Conservation (phyloP, 2,888 invertebrate species). For the Drosophila infuscata region DNA sequence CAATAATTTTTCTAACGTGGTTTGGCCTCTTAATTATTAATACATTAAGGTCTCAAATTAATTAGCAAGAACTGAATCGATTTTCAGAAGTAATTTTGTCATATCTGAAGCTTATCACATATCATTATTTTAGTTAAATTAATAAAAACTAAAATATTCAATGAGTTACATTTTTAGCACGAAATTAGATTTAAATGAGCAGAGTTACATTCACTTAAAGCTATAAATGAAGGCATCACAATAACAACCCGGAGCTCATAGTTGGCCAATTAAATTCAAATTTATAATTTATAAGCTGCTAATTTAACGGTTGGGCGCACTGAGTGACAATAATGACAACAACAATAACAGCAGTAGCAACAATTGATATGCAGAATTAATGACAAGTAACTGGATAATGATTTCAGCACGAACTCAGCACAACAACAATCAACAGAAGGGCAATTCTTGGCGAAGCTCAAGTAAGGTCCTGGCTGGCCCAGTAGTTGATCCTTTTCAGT, state of each 20-base stretch:
- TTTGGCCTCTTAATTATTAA: background rate
- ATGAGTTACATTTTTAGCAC: background rate
- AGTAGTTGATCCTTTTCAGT: constrained; percentile 21
- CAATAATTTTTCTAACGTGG: too few species aligned
- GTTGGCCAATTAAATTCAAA: constrained; percentile 71
- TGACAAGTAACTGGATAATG: constrained; percentile 80
- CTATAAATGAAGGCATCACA: constrained; percentile 10
- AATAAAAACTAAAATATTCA: background rate
- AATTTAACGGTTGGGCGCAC: constrained; percentile 71
- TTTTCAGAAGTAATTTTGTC: background rate
- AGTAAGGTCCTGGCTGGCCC: background rate
- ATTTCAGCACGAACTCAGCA: constrained; percentile 72
- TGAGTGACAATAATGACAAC: constrained; percentile 42
- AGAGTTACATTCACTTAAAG: constrained; percentile 13
- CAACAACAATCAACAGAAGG: constrained; percentile 27
- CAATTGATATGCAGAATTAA: constrained; percentile 69
- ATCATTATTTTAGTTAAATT: background rate
- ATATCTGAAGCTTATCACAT: background rate
- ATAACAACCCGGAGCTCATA: constrained; percentile 41
- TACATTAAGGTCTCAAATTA: background rate
- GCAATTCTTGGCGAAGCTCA: constrained; percentile 19
- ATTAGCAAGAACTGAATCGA: background rate
- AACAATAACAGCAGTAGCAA: constrained; percentile 23
- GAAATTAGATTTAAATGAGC: background rate
- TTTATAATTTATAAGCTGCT: constrained; percentile 76